Evolutionary conservation across 2,113 vertebrate species (phyloP).

Genomic region (Sander vitreus): DNA sequence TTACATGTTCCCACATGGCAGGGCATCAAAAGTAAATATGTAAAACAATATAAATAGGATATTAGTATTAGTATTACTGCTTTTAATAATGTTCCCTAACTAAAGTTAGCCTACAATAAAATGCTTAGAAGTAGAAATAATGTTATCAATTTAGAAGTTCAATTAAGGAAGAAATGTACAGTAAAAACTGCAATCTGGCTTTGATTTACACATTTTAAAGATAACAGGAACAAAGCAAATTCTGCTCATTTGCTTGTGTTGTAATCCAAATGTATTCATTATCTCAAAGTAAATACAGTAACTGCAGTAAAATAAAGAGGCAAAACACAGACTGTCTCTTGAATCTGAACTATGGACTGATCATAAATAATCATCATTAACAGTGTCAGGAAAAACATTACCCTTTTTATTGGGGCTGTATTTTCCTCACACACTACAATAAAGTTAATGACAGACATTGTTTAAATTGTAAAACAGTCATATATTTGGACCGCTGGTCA

Average conservation of each 20-base stretch:
- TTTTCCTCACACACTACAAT: conserved; percentile 79
- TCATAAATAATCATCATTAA: conserved; percentile 83
- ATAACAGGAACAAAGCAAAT: not conserved
- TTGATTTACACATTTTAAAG: not conserved
- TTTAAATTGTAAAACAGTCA: conserved; percentile 82
- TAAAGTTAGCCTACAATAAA: conserved; percentile 31
- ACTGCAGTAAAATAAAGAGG: conserved; percentile 41
- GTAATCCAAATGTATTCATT: not conserved
- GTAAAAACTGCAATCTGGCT: not conserved
- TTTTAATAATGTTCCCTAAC: conserved; percentile 37
- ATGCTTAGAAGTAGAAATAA: conserved; percentile 38
- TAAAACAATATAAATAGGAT: not conserved
- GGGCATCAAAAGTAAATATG: not conserved
- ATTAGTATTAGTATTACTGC: not conserved
- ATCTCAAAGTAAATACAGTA: conserved; percentile 40
- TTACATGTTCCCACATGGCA: conserved; percentile 15
- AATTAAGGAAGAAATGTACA: conserved; percentile 53
- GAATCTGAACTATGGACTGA: conserved; percentile 70
- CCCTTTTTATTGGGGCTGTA: conserved; percentile 83
- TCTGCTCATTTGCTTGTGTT: not conserved
- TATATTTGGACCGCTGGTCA: conserved; percentile 80
- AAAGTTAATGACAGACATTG: conserved; percentile 85
- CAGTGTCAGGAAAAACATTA: conserved; percentile 82
- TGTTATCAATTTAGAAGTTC: conserved; percentile 48
- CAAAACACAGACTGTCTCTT: conserved; percentile 51